Evolutionary conservation across 2,113 vertebrate species (phyloP).

Genomic region (Chauna torquata): DNA sequence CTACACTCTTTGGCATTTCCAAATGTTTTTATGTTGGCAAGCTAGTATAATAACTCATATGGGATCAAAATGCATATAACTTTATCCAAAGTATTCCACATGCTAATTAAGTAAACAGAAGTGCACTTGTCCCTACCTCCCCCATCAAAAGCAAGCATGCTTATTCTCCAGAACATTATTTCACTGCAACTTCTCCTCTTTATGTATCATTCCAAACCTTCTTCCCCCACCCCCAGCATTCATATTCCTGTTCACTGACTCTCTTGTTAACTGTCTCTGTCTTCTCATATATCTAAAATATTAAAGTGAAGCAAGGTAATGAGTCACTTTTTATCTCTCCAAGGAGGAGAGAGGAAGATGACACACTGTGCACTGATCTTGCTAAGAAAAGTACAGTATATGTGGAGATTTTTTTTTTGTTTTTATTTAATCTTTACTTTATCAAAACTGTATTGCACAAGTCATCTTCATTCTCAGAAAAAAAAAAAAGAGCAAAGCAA

Average conservation of each 20-base stretch:
- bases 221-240: neutral
- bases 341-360: constrained; percentile 57
- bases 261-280: constrained; percentile 32
- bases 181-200: constrained; percentile 13
- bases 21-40: constrained; percentile 42
- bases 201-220: neutral
- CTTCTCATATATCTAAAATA: constrained; percentile 59
- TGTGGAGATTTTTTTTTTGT: neutral
- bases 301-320: constrained; percentile 41
- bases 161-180: constrained; percentile 24
- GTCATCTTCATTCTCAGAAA: neutral
- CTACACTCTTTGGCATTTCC: constrained; percentile 6
- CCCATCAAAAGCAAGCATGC: neutral
- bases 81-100: constrained; percentile 41
- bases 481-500: neutral
- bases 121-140: neutral
- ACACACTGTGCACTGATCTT: constrained; percentile 46
- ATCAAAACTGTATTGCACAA: neutral
- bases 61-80: constrained; percentile 45
- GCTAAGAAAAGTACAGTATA: neutral
- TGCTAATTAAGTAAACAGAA: constrained; percentile 62
- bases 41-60: constrained; percentile 43
- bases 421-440: constrained; percentile 52
- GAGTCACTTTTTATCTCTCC: constrained; percentile 59
- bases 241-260: constrained; percentile 13